Evolutionary conservation across 2,888 invertebrate species (phyloP), one percentile per base, ranked within the genome.

Genomic region (Scelioninae gen. 1): DNA sequence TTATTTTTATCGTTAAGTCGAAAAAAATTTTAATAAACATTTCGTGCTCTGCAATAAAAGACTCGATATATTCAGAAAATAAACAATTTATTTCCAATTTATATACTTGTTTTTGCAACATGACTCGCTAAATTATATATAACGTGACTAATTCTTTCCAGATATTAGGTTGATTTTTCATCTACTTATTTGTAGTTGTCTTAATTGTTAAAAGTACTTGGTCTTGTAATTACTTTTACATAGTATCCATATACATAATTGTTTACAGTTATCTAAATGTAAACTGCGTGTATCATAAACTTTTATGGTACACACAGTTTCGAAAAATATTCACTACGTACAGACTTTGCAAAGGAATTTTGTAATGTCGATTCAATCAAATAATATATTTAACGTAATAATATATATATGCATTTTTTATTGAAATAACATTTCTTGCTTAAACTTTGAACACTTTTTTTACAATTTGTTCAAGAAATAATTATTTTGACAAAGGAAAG

Each of bases 31-130:
- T 51, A 51, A 43, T 43, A 62, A 31, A 34, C n/a, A 53, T 72
- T 60, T 69, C 69, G 69, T 75, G 66, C 56, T 40, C 29, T 63
- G 38, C 63, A 76, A 81, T 81, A 81, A 75, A 79, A 72, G 40
- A 72, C 69, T 71, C 71, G 29, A 56, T 62, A 74, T 74, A 68
- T 76, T 69, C 80, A 76, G 75, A 82, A 77, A 82, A 82, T 82
- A 84, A 75, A 80, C 60, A 79, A 79, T 77, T 84, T 84, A 84
- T 82, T 84, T 74, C 75, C 74, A 81, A 69, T 81, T 65, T 69
- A 81, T 78, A 75, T 78, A 62, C 65, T 81, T 69, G 55, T 66
- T 80, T 69, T 38, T 60, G 23, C 55, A 81, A 74, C 60, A 58
- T 43, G 29, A 40, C 45, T 66, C 49, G 13, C 43, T 60, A 71